Evolutionary conservation across 2,888 invertebrate species (phyloP).

Genomic region (Megastigmus dorsalis): DNA sequence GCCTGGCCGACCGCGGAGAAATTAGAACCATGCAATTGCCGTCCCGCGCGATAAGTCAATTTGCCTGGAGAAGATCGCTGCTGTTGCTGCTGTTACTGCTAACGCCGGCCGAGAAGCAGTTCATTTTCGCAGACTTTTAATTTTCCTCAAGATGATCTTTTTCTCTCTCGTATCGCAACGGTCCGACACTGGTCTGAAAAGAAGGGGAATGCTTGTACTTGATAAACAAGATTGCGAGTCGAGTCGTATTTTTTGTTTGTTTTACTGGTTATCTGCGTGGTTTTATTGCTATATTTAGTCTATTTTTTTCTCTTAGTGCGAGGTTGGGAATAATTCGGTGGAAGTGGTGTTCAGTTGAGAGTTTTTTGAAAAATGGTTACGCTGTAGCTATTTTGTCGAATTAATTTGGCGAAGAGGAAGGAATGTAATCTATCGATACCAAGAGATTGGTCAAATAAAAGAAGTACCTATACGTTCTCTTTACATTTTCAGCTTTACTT

Average conservation of each 20-base stretch:
- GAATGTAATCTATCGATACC: not conserved
- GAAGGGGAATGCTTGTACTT: too few species aligned
- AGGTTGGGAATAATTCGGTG: not conserved
- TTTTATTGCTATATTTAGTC: not conserved
- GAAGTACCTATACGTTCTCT: too few species aligned
- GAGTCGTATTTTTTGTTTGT: not conserved
- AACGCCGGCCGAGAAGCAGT: not conserved
- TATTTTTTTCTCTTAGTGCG: not conserved
- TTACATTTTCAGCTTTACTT: too few species aligned
- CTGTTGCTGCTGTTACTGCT: too few species aligned
- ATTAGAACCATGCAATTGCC: constrained; percentile 17
- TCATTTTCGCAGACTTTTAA: constrained; percentile 40
- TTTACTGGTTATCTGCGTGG: not conserved
- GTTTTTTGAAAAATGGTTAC: not conserved
- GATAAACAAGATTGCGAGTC: too few species aligned
- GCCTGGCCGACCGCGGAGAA: too few species aligned
- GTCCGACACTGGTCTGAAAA: too few species aligned
- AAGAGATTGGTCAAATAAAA: too few species aligned
- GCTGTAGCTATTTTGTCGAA: not conserved
- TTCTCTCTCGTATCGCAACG: too few species aligned
- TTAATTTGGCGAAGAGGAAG: not conserved
- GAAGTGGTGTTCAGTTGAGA: not conserved
- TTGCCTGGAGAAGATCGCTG: too few species aligned
- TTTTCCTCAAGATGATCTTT: constrained; percentile 34
- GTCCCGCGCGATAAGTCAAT: constrained; percentile 25